Conservation (phyloP, 2,888 invertebrate genomes). For the Pristionchus mayeri region DNA sequence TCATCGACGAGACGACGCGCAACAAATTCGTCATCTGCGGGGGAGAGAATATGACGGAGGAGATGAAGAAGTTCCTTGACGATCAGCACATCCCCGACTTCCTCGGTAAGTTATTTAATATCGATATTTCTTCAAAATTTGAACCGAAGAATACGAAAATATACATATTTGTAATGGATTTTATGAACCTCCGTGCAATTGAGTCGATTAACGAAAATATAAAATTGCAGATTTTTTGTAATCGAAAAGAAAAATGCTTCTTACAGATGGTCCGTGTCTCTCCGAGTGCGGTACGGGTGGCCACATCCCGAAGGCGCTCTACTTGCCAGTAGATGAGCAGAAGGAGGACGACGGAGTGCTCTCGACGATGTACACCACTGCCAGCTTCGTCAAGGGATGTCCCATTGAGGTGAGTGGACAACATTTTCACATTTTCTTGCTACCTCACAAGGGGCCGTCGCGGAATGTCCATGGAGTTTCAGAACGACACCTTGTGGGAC, state of each 20-base stretch:
- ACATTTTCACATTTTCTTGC: not conserved
- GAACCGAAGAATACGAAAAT: too few relatives aligned
- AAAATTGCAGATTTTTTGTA: too few relatives aligned
- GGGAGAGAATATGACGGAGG: slow-evolving; percentile 81
- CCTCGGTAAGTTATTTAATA: slow-evolving; percentile 84
- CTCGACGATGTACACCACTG: slow-evolving; percentile 78
- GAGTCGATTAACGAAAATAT: too few relatives aligned
- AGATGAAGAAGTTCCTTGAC: slow-evolving; percentile 88
- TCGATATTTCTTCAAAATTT: too few relatives aligned
- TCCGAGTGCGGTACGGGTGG: slow-evolving; percentile 82
- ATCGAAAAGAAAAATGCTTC: too few relatives aligned
- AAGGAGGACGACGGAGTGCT: slow-evolving; percentile 76
- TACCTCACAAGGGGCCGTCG: too few relatives aligned
- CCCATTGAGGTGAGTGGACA: slow-evolving; percentile 77
- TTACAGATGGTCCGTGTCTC: slow-evolving; percentile 81
- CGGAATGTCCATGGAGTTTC: too few relatives aligned
- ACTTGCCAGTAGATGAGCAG: slow-evolving; percentile 82
- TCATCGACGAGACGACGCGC: slow-evolving; percentile 94
- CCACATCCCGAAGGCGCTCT: slow-evolving; percentile 89
- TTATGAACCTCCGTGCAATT: too few relatives aligned
- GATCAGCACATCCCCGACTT: slow-evolving; percentile 91
- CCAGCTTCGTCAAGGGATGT: slow-evolving; percentile 77
- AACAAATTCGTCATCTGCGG: slow-evolving; percentile 85
- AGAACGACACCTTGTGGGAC: too few relatives aligned
- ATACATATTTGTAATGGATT: too few relatives aligned